Conservation (phyloP, 2,113 vertebrate species). For the Thomomys bottae region DNA sequence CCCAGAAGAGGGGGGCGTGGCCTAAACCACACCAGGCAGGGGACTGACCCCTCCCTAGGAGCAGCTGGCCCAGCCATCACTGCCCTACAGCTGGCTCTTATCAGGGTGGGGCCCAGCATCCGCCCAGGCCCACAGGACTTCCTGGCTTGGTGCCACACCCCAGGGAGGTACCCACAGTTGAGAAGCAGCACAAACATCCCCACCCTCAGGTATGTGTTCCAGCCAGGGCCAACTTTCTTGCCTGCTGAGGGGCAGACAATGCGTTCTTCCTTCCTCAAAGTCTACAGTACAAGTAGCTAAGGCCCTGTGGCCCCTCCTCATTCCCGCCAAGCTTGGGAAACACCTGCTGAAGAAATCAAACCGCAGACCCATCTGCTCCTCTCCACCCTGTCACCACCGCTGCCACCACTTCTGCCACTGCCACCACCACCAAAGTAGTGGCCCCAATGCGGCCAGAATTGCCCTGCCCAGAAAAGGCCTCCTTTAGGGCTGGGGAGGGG, state of each 20-base stretch:
- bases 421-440: background rate
- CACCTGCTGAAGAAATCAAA: constrained; percentile 82
- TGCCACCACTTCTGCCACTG: constrained; percentile 57
- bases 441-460: constrained; percentile 89
- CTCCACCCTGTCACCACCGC: constrained; percentile 20
- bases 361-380: constrained; percentile 78
- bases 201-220: constrained; percentile 24
- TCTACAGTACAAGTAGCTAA: constrained; percentile 72
- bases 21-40: constrained; percentile 60
- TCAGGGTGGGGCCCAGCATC: constrained; percentile 71
- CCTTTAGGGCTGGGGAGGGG: constrained; percentile 48
- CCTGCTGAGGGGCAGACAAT: constrained; percentile 55
- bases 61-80: constrained; percentile 67
- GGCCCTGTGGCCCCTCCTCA: constrained; percentile 35
- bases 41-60: background rate
- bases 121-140: constrained; percentile 73
- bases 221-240: background rate
- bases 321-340: constrained; percentile 80
- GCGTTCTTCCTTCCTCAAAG: constrained; percentile 62
- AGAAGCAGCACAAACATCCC: constrained; percentile 63
- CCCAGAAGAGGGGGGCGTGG: background rate
- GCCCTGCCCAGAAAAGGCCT: constrained; percentile 90
- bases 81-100: constrained; percentile 70
- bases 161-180: constrained; percentile 59
- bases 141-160: constrained; percentile 77